These are phyloP conservation scores for Andrena haemorrhoa DNA, from an alignment of 2,888 invertebrate genomes.

Conservation along the genomic window DNA sequence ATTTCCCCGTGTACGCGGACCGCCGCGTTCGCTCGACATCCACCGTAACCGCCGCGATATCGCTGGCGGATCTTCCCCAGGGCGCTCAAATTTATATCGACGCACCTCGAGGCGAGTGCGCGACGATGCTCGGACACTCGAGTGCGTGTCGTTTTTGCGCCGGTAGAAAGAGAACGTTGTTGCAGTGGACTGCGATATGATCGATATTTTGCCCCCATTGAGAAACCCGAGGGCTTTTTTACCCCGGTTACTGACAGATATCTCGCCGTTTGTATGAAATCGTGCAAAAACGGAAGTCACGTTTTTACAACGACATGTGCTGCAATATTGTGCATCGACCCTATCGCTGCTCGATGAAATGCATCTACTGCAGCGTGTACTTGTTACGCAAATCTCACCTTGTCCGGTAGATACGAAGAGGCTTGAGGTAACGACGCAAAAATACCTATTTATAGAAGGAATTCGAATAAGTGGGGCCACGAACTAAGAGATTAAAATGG, in stretches of 20 bases:
- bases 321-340: neutral
- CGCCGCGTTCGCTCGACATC: constrained; percentile 4
- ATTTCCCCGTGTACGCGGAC: constrained; percentile 8
- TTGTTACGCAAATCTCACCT: neutral
- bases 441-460: no score
- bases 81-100: constrained; percentile 3
- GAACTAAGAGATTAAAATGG: no score
- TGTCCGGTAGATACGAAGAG: neutral
- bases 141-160: constrained; percentile 1
- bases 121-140: no score
- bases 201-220: constrained; percentile 6
- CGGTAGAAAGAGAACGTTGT: neutral
- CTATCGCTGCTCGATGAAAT: neutral
- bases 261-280: neutral
- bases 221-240: constrained; percentile 12
- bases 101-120: neutral
- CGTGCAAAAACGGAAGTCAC: neutral
- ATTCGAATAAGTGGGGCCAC: no score
- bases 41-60: constrained; percentile 18
- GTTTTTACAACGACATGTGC: neutral
- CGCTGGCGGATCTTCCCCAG: constrained; percentile 7
- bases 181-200: no score
- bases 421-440: no score
- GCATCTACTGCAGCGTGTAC: neutral
- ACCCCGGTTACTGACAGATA: neutral